Evolutionary conservation across 2,113 vertebrate species (phyloP), one percentile per base, ranked within the genome.

Genomic region (Nerophis lumbriciformis): DNA sequence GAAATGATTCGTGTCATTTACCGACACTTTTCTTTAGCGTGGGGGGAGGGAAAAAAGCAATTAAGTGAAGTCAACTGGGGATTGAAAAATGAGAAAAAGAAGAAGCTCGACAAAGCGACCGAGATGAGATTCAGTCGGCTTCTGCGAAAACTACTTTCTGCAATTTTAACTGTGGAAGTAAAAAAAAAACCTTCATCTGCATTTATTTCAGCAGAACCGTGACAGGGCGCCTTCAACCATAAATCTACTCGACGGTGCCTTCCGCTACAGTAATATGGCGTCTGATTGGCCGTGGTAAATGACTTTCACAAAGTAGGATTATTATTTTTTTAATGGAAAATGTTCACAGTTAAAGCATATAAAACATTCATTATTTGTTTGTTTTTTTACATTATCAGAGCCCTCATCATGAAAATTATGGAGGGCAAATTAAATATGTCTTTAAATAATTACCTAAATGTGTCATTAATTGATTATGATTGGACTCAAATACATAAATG

Each of bases 41-140:
- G 28, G 28, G 28, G 28, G 28, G 28, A 28, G 28, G 28, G 2
- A 28, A 83, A 91, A 90, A 90, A 83, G 87, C 89, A 91, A 91
- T 92, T 90, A 91, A 88, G 81, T 83, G 87, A 87, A 90, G 87
- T 89, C 88, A 88, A 81, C 87, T 88, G 83, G 88, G 86, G 82
- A 88, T 89, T 88, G 79, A 88, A 84, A 90, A 87, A 69, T 72
- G 75, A 83, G 73, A 78, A 85, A 82, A 85, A 80, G 64, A 73
- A 75, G 72, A 87, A 84, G 84, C 86, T n/a, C 90, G 85, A 90
- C 80, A 77, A 85, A 74, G 71, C 78, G 66, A 88, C 87, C 61
- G 69, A 87, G 85, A 84, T 76, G 73, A 85, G 85, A 89, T 90
- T 90, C 89, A 90, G 85, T 85, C 68, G 85, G 71, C 72, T 82